Evolutionary conservation across 2,888 invertebrate species (phyloP).

Genomic region (Balanococcus diminutus): DNA sequence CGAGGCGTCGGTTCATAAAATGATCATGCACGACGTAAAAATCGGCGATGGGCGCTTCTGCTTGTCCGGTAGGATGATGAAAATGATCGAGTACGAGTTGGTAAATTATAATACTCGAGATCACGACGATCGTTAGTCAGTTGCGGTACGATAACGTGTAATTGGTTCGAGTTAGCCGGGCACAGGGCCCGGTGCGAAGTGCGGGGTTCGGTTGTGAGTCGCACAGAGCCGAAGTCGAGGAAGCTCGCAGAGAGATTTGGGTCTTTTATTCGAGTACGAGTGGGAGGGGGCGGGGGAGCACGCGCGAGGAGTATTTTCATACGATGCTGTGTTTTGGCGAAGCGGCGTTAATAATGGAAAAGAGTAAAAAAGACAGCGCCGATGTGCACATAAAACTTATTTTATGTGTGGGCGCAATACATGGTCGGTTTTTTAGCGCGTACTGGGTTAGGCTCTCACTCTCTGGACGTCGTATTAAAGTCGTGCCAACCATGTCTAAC

Average conservation of each 20-base stretch:
- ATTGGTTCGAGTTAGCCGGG: not conserved
- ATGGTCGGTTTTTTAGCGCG: slow-evolving; percentile 49
- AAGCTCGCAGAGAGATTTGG: not conserved
- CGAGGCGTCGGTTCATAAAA: not conserved
- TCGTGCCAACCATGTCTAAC: slow-evolving; percentile 54
- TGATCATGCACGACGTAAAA: not conserved
- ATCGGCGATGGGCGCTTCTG: not conserved
- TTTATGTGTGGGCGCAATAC: slow-evolving; percentile 50
- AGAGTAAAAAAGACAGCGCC: not conserved
- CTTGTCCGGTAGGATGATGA: not conserved
- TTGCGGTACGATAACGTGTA: not conserved
- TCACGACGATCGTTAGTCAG: not conserved
- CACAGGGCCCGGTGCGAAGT: too few relatives aligned
- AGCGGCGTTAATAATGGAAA: not conserved
- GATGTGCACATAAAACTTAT: slow-evolving; percentile 27
- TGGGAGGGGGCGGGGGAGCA: not conserved
- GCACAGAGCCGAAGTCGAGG: not conserved
- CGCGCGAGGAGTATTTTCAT: not conserved
- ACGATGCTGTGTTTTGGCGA: not conserved
- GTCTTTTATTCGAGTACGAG: too few relatives aligned
- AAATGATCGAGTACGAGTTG: slow-evolving; percentile 4
- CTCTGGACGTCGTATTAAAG: slow-evolving; percentile 34
- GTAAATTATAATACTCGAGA: not conserved
- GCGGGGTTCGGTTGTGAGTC: too few relatives aligned
- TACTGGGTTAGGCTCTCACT: slow-evolving; percentile 32